These are phyloP conservation scores for Nautilus pompilius DNA, from an alignment of 1,140 invertebrate genomes.

Conservation along the genomic window DNA sequence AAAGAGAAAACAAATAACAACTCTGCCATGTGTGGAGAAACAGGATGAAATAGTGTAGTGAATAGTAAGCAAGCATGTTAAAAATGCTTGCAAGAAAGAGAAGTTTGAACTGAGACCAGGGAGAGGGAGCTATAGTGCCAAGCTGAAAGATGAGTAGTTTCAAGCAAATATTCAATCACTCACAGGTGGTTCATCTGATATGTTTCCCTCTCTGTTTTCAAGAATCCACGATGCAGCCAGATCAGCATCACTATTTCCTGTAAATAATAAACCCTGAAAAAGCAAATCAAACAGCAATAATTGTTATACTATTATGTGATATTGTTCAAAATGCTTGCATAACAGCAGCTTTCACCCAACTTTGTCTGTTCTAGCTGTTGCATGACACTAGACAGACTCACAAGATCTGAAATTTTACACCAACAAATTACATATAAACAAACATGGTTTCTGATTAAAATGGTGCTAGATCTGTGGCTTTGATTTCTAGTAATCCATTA, in stretches of 20 bases:
- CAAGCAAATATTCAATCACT: too few relatives aligned
- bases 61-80: too few relatives aligned
- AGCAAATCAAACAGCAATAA: neutral
- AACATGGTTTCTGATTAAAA: neutral
- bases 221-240: slow-evolving; percentile 61
- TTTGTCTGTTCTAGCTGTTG: neutral
- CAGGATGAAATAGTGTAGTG: too few relatives aligned
- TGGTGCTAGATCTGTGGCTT: too few relatives aligned
- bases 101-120: too few relatives aligned
- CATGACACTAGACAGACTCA: neutral
- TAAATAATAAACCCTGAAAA: slow-evolving; percentile 59
- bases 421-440: neutral
- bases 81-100: too few relatives aligned
- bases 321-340: neutral
- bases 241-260: slow-evolving; percentile 60
- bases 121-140: too few relatives aligned
- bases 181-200: too few relatives aligned
- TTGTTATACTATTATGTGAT: neutral
- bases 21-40: too few relatives aligned
- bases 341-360: neutral
- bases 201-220: slow-evolving; percentile 56
- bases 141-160: too few relatives aligned
- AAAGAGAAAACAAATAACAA: too few relatives aligned
- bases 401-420: neutral
- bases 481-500: too few relatives aligned